These are phyloP conservation scores for Drosophila atripex DNA, from an alignment of 2,888 invertebrate species.

Conservation along the genomic window DNA sequence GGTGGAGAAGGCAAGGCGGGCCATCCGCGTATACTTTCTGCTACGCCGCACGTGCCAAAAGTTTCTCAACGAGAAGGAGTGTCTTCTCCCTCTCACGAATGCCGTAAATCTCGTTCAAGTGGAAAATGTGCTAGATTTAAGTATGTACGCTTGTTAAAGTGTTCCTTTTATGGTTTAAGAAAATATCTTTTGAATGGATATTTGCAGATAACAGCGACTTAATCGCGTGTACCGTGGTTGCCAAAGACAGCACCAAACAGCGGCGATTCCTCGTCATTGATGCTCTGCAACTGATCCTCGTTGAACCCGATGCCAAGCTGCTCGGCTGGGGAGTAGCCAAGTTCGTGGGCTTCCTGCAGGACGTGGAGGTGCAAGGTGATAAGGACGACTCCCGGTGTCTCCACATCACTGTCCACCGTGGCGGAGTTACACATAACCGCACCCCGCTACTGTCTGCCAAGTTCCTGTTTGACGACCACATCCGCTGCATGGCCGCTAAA, in stretches of 20 bases:
- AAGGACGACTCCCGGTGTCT: slow-evolving; percentile 98
- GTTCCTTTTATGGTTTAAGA: no score
- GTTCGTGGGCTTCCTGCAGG: slow-evolving; percentile 97
- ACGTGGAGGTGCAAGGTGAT: slow-evolving; percentile 97
- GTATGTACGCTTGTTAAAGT: slow-evolving; percentile 85
- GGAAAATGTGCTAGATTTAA: slow-evolving; percentile 97
- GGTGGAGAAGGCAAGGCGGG: slow-evolving; percentile 93
- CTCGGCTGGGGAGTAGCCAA: slow-evolving; percentile 99
- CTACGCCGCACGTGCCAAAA: slow-evolving; percentile 92
- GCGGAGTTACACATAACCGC: slow-evolving; percentile 87
- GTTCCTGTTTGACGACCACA: slow-evolving; percentile 99
- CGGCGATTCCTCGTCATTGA: slow-evolving; percentile 98
- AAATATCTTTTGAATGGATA: slow-evolving; percentile 44
- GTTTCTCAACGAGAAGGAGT: slow-evolving; percentile 92
- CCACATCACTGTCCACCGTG: slow-evolving; percentile 96
- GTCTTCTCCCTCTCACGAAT: slow-evolving; percentile 94
- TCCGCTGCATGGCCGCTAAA: slow-evolving; percentile 99
- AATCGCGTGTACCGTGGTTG: slow-evolving; percentile 96
- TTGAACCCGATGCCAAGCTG: slow-evolving; percentile 97
- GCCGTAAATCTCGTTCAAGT: slow-evolving; percentile 95
- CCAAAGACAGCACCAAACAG: slow-evolving; percentile 94
- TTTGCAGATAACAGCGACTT: slow-evolving; percentile 96
- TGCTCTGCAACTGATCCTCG: slow-evolving; percentile 96
- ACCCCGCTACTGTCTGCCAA: slow-evolving; percentile 94
- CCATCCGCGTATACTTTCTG: slow-evolving; percentile 96